A percentile compares a stretch with the other conserved stretches of the same genome.
Evolutionary conservation across 2,113 vertebrate genomes (phyloP).

Genomic region (Urocitellus parryii): DNA sequence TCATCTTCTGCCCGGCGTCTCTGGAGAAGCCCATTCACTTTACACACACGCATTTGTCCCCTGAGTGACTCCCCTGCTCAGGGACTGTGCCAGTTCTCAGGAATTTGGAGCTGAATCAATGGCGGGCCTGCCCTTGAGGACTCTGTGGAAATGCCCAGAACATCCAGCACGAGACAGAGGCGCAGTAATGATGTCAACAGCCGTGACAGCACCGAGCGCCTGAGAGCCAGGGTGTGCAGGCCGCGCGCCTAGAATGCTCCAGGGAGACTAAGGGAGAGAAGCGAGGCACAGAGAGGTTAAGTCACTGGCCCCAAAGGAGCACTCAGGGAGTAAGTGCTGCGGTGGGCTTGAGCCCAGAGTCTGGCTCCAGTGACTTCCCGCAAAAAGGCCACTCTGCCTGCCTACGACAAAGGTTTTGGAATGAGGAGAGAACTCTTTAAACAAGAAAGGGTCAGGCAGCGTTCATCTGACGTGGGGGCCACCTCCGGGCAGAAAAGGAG

Average conservation of each 20-base stretch:
- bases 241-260: rapidly evolving
- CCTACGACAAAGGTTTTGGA: no score
- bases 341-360: background rate
- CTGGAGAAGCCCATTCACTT: no score
- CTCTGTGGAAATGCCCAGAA: background rate
- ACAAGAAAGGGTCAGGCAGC: no score
- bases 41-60: no score
- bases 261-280: no score
- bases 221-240: rapidly evolving
- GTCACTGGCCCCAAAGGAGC: background rate
- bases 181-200: rapidly evolving
- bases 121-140: no score
- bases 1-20: no score
- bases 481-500: background rate
- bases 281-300: background rate
- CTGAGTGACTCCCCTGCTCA: no score
- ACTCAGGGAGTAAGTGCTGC: background rate
- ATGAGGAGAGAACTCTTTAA: background rate
- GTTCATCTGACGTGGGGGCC: background rate
- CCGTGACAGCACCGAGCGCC: rapidly evolving
- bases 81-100: no score
- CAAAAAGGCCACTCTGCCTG: no score
- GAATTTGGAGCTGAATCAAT: no score
- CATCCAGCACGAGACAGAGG: background rate
- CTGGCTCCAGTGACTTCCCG: no score